Conservation (phyloP, 2,797 vertebrate genomes). For the Chromis chromis region DNA sequence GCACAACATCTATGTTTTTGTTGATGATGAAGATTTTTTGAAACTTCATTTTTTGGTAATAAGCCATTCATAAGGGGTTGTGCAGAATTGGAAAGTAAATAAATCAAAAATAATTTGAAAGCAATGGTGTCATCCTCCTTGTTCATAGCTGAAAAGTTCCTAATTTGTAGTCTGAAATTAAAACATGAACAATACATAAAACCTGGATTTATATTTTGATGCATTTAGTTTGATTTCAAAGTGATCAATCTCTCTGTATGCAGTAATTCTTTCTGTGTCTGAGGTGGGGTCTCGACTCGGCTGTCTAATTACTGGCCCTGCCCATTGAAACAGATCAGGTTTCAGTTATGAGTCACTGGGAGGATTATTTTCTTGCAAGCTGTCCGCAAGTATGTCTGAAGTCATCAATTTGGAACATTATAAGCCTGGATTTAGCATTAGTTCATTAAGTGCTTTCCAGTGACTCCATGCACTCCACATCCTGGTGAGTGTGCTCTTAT, state of each 20-base stretch:
- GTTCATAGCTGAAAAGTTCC: no score
- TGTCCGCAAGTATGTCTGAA: slow-evolving; percentile 16
- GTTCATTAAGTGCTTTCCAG: background rate
- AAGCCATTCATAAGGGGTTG: background rate
- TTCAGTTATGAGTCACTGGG: slow-evolving; percentile 33
- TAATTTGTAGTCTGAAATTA: no score
- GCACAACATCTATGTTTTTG: no score
- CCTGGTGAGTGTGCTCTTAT: slow-evolving; percentile 5
- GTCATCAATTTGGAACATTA: slow-evolving; percentile 13
- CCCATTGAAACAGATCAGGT: slow-evolving; percentile 4
- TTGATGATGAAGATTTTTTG: no score
- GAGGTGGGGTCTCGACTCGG: background rate
- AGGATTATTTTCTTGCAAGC: slow-evolving; percentile 24
- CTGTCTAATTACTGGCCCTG: slow-evolving; percentile 3
- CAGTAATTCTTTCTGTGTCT: background rate
- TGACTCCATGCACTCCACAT: background rate
- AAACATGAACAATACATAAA: no score
- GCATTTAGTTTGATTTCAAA: no score
- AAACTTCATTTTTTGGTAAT: background rate
- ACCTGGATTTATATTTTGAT: no score
- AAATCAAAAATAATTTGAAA: background rate
- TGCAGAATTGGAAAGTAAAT: background rate
- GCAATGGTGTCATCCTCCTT: no score
- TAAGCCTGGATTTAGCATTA: slow-evolving; percentile 24
- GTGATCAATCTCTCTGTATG: background rate